Evolutionary conservation across 2,888 invertebrate genomes (phyloP).

Genomic region (Thelaira solivaga): DNA sequence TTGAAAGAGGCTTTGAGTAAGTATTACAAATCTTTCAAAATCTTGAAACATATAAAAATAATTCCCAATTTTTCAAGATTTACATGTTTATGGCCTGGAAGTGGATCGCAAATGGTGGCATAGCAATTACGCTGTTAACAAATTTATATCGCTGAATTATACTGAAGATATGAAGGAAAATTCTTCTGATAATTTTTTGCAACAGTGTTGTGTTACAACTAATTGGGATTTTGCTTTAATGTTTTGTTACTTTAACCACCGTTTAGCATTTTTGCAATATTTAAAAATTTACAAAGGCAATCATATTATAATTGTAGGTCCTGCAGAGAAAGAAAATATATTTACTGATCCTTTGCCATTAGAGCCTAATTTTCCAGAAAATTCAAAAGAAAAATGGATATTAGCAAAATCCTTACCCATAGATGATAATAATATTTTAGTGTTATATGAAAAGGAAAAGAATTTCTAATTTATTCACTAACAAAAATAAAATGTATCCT

Average conservation of each 20-base stretch:
- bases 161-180: constrained; percentile 70
- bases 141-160: constrained; percentile 83
- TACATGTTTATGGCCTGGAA: constrained; percentile 84
- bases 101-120: constrained; percentile 89
- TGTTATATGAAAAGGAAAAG: constrained; percentile 78
- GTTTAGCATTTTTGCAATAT: constrained; percentile 83
- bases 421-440: constrained; percentile 82
- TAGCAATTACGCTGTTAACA: constrained; percentile 85
- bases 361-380: constrained; percentile 77
- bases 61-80: constrained; percentile 76
- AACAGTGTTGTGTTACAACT: constrained; percentile 74
- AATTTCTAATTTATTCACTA: not conserved
- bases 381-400: constrained; percentile 78
- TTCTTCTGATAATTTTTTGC: constrained; percentile 72
- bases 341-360: constrained; percentile 86
- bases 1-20: constrained; percentile 82
- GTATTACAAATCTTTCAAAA: not conserved
- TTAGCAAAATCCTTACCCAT: constrained; percentile 80
- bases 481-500: not conserved
- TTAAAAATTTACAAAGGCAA: constrained; percentile 81
- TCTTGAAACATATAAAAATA: constrained; percentile 1
- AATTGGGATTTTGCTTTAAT: constrained; percentile 79
- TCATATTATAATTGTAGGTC: constrained; percentile 86
- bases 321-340: constrained; percentile 80
- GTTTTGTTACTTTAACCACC: constrained; percentile 90